Conservation (phyloP, 1,140 invertebrate species). For the Calephelis nemesis region DNA sequence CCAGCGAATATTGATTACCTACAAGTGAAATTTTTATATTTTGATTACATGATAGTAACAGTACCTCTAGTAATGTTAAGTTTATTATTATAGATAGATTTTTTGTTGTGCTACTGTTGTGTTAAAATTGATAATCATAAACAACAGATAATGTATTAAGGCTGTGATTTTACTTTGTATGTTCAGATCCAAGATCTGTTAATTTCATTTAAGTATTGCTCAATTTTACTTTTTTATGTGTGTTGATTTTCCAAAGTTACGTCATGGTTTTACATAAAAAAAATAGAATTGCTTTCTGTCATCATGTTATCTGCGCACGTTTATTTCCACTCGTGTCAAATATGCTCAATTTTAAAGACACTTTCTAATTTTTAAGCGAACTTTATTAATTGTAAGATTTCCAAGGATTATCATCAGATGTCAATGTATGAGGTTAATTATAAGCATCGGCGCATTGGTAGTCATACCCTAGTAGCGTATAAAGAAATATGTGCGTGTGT, state of each 20-base stretch:
- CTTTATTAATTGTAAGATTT: constrained; percentile 15
- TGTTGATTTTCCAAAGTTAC: neutral
- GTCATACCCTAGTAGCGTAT: neutral
- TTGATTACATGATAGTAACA: too few relatives aligned
- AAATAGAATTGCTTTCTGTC: neutral
- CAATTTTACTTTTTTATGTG: constrained; percentile 21
- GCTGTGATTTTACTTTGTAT: constrained; percentile 71
- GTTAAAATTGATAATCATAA: neutral
- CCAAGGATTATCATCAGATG: constrained; percentile 18
- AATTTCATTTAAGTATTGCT: constrained; percentile 31
- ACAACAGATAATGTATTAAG: constrained; percentile 48
- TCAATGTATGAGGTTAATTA: neutral
- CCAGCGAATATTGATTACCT: neutral
- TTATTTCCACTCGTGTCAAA: constrained; percentile 19
- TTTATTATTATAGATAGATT: too few relatives aligned
- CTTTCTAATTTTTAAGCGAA: constrained; percentile 20
- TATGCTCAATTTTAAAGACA: constrained; percentile 24
- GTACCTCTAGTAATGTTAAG: too few relatives aligned
- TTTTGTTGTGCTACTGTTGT: too few relatives aligned
- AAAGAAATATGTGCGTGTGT: neutral
- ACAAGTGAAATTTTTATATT: neutral
- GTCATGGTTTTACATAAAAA: neutral
- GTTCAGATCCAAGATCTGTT: constrained; percentile 57
- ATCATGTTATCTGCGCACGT: neutral
- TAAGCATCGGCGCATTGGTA: neutral